Evolutionary conservation across 35 echinoderm and acorn worm species (phyloP), one percentile per base, ranked within the genome.

Genomic region (Ophiothrix spiculata): DNA sequence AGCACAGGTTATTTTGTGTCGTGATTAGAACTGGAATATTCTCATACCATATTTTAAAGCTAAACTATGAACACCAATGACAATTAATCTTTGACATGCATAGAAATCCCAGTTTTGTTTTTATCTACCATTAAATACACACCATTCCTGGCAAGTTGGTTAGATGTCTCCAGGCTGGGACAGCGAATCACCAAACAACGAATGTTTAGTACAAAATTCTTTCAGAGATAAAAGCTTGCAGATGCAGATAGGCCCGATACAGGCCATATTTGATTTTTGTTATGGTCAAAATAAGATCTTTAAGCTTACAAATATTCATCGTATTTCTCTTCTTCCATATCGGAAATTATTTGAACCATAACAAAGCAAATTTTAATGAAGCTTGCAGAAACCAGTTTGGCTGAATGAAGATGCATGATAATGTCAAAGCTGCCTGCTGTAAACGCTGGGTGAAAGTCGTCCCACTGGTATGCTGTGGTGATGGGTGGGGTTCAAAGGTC

Each of bases 401-500:
- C 60, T 25, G 60, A 69, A 69, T 25, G 60, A 69, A 69, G 60
- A 69, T 69, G 60, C 60, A 69, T 69, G 17, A 11, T 69, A n/a
- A 25, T 69, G 60, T 28, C 60, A 69, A 69, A 28, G 60, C 60
- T 69, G 60, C 60, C 60, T 25, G 60, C 60, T 69, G 60, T 25
- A n/a, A 69, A 12, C 60, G 60, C 60, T 28, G 29, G 60, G 60
- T 69, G 60, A 69, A 28, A 28, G 60, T 69, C 60, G 60, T 15
- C 60, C 60, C 60, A 69, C 60, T 69, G 60, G 8, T 4, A 28
- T 69, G 60, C 60, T 69, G 60, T 69, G 60, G 60, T 69, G 60
- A 69, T 69, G 60, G 60, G 60, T 69, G 60, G 60, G 60, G 60
- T 69, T 69, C 60, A 69, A 69, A 69, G 60, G 60, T 69, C 60